phyloP scores from a whole-genome alignment of 1,140 invertebrate genomes.

The Dendroctonus ponderosae region DNA sequence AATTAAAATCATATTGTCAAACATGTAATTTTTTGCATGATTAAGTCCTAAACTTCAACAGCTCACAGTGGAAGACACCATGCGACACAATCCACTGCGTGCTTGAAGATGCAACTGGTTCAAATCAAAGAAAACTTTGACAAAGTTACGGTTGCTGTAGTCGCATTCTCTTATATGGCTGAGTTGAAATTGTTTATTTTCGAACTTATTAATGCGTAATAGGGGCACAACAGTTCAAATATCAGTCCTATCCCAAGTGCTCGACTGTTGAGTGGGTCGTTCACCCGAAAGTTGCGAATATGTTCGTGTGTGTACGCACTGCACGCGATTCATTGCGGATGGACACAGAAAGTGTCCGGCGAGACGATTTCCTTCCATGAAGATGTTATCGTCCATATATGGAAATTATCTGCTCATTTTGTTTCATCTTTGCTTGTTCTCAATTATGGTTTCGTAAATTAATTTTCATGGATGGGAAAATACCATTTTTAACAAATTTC shows the following conservation, averaged over 20 bases:
- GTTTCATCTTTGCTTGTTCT: neutral
- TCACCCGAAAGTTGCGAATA: constrained; percentile 1
- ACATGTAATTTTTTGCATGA: too few relatives aligned
- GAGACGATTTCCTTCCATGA: neutral
- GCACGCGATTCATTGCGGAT: neutral
- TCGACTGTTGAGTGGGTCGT: constrained; percentile 3
- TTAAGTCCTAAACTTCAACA: too few relatives aligned
- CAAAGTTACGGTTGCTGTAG: too few relatives aligned
- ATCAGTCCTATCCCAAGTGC: constrained; percentile 5
- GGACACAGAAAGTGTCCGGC: neutral
- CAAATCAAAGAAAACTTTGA: too few relatives aligned
- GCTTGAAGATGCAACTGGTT: too few relatives aligned
- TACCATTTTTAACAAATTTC: neutral
- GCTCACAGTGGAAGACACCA: too few relatives aligned
- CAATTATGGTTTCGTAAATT: neutral
- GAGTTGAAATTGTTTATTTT: too few relatives aligned
- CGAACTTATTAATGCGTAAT: neutral
- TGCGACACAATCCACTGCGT: too few relatives aligned
- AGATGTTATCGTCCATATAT: neutral
- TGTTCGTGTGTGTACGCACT: constrained; percentile 6
- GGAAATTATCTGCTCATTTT: neutral
- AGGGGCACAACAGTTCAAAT: constrained; percentile 12
- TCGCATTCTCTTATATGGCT: too few relatives aligned
- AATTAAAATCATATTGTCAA: too few relatives aligned
- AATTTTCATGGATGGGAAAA: neutral